Evolutionary conservation across 2,888 invertebrate genomes (phyloP), one percentile per base, ranked within the genome.

Genomic region (Agrochola macilenta): DNA sequence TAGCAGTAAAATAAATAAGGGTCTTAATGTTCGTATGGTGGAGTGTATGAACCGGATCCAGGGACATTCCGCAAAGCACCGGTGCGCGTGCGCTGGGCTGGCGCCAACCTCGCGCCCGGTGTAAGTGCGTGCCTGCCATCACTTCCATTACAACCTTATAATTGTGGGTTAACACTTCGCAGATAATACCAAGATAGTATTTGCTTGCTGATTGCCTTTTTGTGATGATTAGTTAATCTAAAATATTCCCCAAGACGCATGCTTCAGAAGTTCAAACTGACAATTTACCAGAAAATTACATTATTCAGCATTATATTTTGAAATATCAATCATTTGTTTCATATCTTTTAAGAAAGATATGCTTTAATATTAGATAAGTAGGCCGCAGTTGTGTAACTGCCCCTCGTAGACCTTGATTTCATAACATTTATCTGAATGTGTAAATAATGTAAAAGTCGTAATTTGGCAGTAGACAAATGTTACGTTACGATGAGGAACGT

Each of bases 41-140:
- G 78, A 82, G 87, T 81, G 82, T 85, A 87, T 89, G 91, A 92
- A 92, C 92, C 93, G 93, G 92, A 93, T 92, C 89, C 88, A 82
- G 86, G 81, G 88, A 87, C 91, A 93, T 92, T 93, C 92, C 90
- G 87, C 87, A 88, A 90, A 89, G 87, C 93, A 93, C 91, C 93
- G 93, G 92, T 93, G 91, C 90, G 87, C 83, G 87, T 90, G 89
- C 90, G 88, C 82, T 89, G 83, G 80, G 84, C 68, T 76, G 86
- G 86, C 88, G 81, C 79, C 85, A 87, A 84, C 68, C 69, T 77
- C 74, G 69, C 76, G 66, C 39, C 52, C 77, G 69, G 30, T 66
- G 60, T 49, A 66, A 74, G 69, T 85, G 84, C 77, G 74, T 74
- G 74, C 69, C 64, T 75, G 64, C 76, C 75, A 87, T 78, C 84